These are phyloP conservation scores for Zaprionus lineosus DNA, from an alignment of 2,888 invertebrate genomes.

Conservation along the genomic window DNA sequence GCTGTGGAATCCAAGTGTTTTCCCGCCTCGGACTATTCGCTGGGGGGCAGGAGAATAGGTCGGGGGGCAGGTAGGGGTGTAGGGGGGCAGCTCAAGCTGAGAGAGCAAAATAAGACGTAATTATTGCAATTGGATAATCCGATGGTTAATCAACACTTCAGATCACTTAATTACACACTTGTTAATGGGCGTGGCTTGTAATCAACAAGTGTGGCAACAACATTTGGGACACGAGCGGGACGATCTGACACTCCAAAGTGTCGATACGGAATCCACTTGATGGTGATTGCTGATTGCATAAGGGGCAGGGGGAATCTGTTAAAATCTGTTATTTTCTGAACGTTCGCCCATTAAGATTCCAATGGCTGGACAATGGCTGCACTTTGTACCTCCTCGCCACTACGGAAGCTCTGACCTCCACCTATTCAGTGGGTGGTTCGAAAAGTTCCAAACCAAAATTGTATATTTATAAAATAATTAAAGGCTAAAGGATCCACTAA, in stretches of 20 bases:
- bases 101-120: conserved; percentile 6
- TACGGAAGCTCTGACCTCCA: conserved; percentile 35
- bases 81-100: too few species aligned
- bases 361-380: conserved; percentile 32
- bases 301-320: too few species aligned
- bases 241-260: too few species aligned
- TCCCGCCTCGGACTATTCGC: too few species aligned
- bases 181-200: conserved; percentile 6
- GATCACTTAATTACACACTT: conserved; percentile 9
- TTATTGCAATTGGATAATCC: conserved; percentile 29
- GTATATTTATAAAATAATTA: too few species aligned
- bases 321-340: conserved; percentile 1
- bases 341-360: conserved; percentile 23
- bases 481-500: too few species aligned
- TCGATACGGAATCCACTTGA: conserved; percentile 21
- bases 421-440: conserved; percentile 30
- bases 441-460: not conserved
- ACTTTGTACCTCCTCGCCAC: conserved; percentile 18
- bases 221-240: too few species aligned
- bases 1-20: too few species aligned
- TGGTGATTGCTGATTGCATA: conserved; percentile 25
- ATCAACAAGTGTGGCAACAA: too few species aligned
- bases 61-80: too few species aligned
- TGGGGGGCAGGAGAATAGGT: too few species aligned
- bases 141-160: conserved; percentile 43